These are phyloP conservation scores for Melanotaenia duboulayi DNA, from an alignment of 2,113 vertebrate genomes.

Conservation along the genomic window DNA sequence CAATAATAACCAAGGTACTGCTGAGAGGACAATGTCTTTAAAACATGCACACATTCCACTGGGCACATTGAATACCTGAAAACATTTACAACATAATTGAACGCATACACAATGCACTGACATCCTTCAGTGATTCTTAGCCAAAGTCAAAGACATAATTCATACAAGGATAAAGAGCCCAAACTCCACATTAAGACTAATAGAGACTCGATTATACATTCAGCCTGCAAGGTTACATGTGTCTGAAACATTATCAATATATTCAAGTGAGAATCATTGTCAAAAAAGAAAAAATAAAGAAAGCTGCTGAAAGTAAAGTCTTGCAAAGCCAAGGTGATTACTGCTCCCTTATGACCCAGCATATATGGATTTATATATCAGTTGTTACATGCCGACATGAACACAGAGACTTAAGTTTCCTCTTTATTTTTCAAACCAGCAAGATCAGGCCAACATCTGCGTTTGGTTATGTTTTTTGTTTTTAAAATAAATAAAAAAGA, in stretches of 20 bases:
- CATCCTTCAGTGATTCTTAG: constrained; percentile 26
- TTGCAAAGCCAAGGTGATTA: constrained; percentile 37
- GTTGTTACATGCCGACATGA: constrained; percentile 6
- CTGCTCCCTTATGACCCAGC: constrained; percentile 12
- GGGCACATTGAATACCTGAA: constrained; percentile 29
- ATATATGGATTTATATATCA: constrained; percentile 32
- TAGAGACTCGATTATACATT: constrained; percentile 40
- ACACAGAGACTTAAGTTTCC: constrained; percentile 4
- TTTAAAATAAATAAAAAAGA: too few relatives aligned
- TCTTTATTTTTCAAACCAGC: background rate
- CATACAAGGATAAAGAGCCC: constrained; percentile 34
- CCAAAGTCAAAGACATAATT: constrained; percentile 31
- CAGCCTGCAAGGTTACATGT: constrained; percentile 34
- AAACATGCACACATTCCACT: constrained; percentile 14
- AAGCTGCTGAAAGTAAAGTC: constrained; percentile 24
- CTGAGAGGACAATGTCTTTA: background rate
- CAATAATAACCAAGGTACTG: background rate
- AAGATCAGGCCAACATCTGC: background rate
- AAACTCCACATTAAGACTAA: constrained; percentile 31
- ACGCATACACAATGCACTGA: constrained; percentile 28
- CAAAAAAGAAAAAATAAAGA: background rate
- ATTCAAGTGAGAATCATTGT: constrained; percentile 30
- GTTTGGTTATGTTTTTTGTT: background rate
- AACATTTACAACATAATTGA: constrained; percentile 9
- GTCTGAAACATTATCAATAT: constrained; percentile 35